Percentiles rank a stretch among this genome's conserved stretches.
Evolutionary conservation across 2,113 vertebrate genomes (phyloP).

Genomic region (Heterotilapia buettikoferi): DNA sequence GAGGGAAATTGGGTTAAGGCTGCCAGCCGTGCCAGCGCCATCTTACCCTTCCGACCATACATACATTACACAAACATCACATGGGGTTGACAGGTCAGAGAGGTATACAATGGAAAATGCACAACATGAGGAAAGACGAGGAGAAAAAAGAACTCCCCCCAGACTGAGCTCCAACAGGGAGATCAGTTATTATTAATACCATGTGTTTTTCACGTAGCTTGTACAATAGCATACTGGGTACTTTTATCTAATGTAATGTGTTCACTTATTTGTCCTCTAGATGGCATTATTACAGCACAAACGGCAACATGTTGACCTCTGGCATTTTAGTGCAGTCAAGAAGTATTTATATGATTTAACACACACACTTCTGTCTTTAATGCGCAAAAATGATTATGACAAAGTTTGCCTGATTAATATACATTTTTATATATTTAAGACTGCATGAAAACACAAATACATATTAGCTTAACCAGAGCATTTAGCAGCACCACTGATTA

Average conservation of each 20-base stretch:
- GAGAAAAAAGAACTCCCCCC: no score
- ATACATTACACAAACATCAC: no score
- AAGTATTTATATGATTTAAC: neutral
- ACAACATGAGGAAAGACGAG: no score
- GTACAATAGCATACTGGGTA: neutral
- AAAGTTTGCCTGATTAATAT: neutral
- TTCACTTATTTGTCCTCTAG: neutral
- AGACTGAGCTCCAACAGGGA: no score
- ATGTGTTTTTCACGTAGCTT: accelerated
- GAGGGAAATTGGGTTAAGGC: no score
- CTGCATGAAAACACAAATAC: neutral
- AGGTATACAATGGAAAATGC: no score
- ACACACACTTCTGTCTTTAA: neutral
- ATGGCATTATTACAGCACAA: neutral
- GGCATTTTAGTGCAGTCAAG: neutral
- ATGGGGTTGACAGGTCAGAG: no score
- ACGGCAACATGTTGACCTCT: neutral
- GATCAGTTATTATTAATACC: no score
- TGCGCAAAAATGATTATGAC: neutral
- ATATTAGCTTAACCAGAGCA: neutral
- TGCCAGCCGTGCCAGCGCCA: no score
- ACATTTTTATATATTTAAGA: neutral
- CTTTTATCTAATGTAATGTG: neutral
- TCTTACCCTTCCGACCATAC: no score
- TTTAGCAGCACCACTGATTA: neutral